Evolutionary conservation across 2,113 vertebrate genomes (phyloP).

Genomic region (Thermophis baileyi): DNA sequence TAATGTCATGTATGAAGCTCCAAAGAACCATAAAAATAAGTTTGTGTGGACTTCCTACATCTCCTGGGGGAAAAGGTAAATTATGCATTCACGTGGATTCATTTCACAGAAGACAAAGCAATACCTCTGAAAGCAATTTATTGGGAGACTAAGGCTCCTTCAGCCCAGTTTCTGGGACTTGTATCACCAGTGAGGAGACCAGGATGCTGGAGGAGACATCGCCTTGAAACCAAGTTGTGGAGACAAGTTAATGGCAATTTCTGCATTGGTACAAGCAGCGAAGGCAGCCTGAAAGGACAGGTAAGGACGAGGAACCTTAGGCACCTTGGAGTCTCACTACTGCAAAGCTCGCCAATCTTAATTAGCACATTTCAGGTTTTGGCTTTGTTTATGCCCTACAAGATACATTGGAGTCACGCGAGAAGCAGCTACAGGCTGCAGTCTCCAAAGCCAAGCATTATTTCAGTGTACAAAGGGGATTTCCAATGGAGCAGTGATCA

Average conservation of each 20-base stretch:
- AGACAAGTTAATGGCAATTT: neutral
- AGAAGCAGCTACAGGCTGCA: conserved; percentile 24
- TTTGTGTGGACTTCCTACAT: neutral
- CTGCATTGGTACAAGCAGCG: neutral
- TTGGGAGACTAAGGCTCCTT: neutral
- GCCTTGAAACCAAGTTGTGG: neutral
- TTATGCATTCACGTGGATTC: neutral
- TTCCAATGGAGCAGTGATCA: conserved; percentile 2
- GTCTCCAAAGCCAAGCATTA: fast-evolving
- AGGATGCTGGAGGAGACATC: neutral
- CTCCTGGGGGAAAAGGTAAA: neutral
- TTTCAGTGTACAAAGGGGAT: conserved; percentile 8
- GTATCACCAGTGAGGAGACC: neutral
- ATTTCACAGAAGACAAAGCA: neutral
- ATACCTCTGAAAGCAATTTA: neutral
- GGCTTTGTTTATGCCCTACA: conserved; percentile 22
- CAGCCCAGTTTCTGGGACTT: neutral
- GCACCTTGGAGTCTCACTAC: neutral
- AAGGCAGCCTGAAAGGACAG: neutral
- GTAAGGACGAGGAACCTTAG: neutral
- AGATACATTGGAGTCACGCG: fast-evolving
- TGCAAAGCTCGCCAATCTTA: neutral
- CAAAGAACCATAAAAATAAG: neutral
- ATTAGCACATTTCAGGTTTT: fast-evolving
- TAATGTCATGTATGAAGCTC: neutral